Base-by-base conservation (phyloP, 2,888 invertebrate species). In the Caenorhabditis sp. region DNA sequence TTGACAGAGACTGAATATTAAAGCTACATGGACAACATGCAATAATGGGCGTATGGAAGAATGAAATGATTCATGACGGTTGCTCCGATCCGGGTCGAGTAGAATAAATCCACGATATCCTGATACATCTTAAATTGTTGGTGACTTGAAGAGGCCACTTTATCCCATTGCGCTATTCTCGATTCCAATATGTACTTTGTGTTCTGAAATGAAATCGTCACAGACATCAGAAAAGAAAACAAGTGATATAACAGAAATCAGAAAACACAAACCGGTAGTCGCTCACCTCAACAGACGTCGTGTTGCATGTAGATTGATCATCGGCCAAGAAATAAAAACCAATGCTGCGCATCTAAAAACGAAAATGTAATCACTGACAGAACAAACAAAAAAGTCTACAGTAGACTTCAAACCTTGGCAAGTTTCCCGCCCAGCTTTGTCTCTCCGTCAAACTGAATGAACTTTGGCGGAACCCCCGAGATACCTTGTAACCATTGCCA, bases 381-480 rank as follows among this genome's bases (percentile, higher is more conserved):
- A 11, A 27, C 17, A 45, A 37, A 15, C 8, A 41, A 11, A 48
- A 11, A 26, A n/a, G n/a, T n/a, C n/a, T n/a, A n/a, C n/a, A n/a
- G n/a, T n/a, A n/a, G n/a, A n/a, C n/a, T n/a, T n/a, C n/a, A n/a
- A n/a, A 83, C 83, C 76, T 80, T 80, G 35, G 46, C 81, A 15
- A 85, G 62, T 74, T 84, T 84, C 9, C 84, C 82, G 11, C 84
- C 84, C 27, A 84, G 61, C 41, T 82, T 70, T 15, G 88, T 87
- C 52, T 88, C 84, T 8, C 88, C 88, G 52, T 88, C 88, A 59
- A 88, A 88, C 52, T 88, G 88, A 9, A 88, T 81, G 22, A 88
- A 81, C 8, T 66, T 72, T 4, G 87, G 88, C 7, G 78, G 53
- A n/a, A 62, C 30, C 22, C 58, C 63, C 2, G 63, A 37, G 5